Base-by-base conservation (phyloP, 2,888 invertebrate genomes). In the Polyommatus iphigenia region DNA sequence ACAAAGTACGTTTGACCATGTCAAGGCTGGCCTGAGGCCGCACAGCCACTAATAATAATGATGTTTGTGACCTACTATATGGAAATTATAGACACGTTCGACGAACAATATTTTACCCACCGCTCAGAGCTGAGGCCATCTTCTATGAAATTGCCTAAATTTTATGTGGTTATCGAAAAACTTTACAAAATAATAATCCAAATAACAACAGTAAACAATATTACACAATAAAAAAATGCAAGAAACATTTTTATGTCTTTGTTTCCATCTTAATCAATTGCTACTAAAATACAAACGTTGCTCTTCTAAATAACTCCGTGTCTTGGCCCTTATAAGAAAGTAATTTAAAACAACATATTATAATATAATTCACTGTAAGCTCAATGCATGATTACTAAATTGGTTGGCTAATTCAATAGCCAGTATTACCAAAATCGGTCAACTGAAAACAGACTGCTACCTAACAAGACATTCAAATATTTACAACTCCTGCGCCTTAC, bases 21-120 rank as follows among this genome's bases (percentile, higher is more conserved):
- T 75, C 75, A 75, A 75, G 75, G 75, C 75, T 24, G 29, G 5
- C 18, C 29, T 75, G 29, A 75, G 75, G 75, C 75, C 75, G 50
- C 50, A 75, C 29, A 75, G 75, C 67, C 32, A 75, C 54, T 75
- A 75, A 75, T 75, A 75, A 75, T 75, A 75, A 75, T 75, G 75
- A 54, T 75, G 75, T 75, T 75, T 54, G 54, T 75, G 75, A 75
- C 75, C 75, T 75, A 75, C 54, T 75, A 29, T 75, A 75, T 75
- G 75, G 54, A 75, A 75, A 75, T 75, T 75, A 75, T 75, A 75
- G 75, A 75, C 75, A 75, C 54, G 54, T 75, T 54, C 75, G 54
- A 29, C 24, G 75, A 54, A 73, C 73, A 75, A 50, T 75, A 75
- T 75, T 29, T 50, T 75, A 50, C 46, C 54, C 50, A 24, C 54